Percentiles rank a stretch among this genome's conserved stretches.
Evolutionary conservation across 2,113 vertebrate species (phyloP).

Genomic region (Gymnogyps californianus): DNA sequence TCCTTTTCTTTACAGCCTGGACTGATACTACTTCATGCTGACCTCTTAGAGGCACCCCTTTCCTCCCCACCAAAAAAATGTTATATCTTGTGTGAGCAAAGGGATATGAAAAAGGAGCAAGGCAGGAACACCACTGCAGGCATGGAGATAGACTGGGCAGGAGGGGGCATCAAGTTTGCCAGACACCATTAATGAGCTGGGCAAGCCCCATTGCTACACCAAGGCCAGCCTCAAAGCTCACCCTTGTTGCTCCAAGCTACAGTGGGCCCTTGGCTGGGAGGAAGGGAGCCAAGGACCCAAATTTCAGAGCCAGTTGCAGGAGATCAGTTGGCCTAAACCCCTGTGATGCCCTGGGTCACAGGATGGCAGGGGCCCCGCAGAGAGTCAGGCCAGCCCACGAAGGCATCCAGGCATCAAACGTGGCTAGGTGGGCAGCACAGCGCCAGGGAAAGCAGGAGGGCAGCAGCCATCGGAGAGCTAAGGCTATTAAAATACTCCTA

Average conservation of each 20-base stretch:
- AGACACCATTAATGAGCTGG: not conserved
- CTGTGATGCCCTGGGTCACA: not conserved
- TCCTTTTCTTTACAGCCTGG: not conserved
- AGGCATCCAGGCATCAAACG: not conserved
- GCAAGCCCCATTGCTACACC: not conserved
- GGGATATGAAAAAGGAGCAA: not conserved
- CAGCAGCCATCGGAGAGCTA: not conserved
- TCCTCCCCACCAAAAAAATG: fast-evolving
- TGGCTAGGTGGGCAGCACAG: not conserved
- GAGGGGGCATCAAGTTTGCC: fast-evolving
- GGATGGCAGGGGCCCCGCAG: not conserved
- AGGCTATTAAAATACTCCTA: not conserved
- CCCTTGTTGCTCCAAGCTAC: not conserved
- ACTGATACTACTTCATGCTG: not conserved
- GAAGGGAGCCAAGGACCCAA: fast-evolving
- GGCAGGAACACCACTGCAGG: not conserved
- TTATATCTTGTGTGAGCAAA: not conserved
- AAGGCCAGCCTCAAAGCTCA: not conserved
- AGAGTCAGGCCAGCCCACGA: not conserved
- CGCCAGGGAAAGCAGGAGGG: not conserved
- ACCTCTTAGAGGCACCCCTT: not conserved
- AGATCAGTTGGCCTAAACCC: not conserved
- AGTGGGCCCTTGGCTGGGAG: not conserved
- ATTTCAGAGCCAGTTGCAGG: not conserved
- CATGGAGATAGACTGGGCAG: fast-evolving